Conservation (phyloP, 2,888 invertebrate species). For the Cryptocephalus moraei region DNA sequence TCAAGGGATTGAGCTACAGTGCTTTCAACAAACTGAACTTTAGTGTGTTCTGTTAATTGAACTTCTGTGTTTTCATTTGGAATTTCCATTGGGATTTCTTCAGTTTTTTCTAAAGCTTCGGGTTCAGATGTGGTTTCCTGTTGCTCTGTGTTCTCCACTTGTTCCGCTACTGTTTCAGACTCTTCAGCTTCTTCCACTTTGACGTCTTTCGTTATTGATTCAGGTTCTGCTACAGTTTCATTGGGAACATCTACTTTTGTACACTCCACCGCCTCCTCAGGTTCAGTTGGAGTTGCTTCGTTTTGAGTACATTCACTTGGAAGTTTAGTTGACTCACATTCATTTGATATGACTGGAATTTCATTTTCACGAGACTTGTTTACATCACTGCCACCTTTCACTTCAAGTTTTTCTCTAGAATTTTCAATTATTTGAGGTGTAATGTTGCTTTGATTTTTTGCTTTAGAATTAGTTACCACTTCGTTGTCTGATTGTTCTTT, state of each 20-base stretch:
- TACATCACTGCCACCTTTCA: neutral
- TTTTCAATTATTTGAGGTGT: too few relatives aligned
- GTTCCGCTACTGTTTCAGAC: neutral
- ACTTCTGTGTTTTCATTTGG: neutral
- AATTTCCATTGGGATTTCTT: conserved; percentile 1
- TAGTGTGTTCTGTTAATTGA: neutral
- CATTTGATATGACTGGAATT: neutral
- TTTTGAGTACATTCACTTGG: neutral
- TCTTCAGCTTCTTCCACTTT: conserved; percentile 1
- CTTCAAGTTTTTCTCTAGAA: too few relatives aligned
- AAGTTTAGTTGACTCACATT: neutral
- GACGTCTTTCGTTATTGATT: neutral
- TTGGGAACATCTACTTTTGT: conserved; percentile 1
- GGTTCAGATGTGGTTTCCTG: neutral
- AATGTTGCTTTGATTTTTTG: too few relatives aligned
- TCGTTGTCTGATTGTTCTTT: too few relatives aligned
- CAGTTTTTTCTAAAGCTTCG: conserved; percentile 2
- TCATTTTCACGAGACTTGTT: neutral
- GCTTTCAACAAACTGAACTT: neutral
- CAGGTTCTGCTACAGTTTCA: conserved; percentile 1
- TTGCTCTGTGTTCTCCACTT: neutral
- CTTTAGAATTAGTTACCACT: too few relatives aligned
- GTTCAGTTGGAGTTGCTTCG: neutral
- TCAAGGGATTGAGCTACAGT: neutral
- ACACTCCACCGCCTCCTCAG: conserved; percentile 1